Percentiles rank a stretch among this genome's conserved stretches.
These are phyloP conservation scores for Tetramorium simillimum DNA, from an alignment of 1,140 invertebrate species.

Conservation along the genomic window DNA sequence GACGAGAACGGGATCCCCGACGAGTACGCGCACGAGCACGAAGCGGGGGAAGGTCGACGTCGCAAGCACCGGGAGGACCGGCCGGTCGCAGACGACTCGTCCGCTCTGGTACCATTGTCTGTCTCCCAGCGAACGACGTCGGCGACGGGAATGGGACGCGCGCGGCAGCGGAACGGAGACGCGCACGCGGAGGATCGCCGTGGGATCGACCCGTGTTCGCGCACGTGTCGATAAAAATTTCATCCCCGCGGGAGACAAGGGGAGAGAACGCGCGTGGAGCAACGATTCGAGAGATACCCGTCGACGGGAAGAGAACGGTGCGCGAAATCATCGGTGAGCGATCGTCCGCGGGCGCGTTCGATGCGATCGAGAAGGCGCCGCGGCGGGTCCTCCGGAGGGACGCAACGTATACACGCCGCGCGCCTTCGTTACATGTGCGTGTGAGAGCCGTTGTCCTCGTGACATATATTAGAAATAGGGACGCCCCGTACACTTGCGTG, in stretches of 20 bases:
- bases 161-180: background rate
- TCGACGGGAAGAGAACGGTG: background rate
- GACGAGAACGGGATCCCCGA: background rate
- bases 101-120: slow-evolving; percentile 60
- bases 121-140: background rate
- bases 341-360: slow-evolving; percentile 51
- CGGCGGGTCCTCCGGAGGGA: too few relatives aligned
- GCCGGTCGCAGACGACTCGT: slow-evolving; percentile 32
- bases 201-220: slow-evolving; percentile 30
- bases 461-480: slow-evolving; percentile 49
- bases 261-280: too few relatives aligned
- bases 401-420: background rate
- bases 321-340: background rate
- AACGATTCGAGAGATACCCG: too few relatives aligned
- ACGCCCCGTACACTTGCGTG: slow-evolving; percentile 1
- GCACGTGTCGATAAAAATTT: slow-evolving; percentile 45
- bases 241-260: too few relatives aligned
- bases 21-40: slow-evolving; percentile 6
- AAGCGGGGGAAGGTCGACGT: background rate
- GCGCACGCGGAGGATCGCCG: background rate
- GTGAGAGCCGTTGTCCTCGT: slow-evolving; percentile 39
- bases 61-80: slow-evolving; percentile 7
- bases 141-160: background rate
- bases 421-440: slow-evolving; percentile 22
- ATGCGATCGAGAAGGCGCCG: slow-evolving; percentile 4